Base-by-base conservation (phyloP, 2,888 invertebrate genomes). In the Chelonus formosanus region DNA sequence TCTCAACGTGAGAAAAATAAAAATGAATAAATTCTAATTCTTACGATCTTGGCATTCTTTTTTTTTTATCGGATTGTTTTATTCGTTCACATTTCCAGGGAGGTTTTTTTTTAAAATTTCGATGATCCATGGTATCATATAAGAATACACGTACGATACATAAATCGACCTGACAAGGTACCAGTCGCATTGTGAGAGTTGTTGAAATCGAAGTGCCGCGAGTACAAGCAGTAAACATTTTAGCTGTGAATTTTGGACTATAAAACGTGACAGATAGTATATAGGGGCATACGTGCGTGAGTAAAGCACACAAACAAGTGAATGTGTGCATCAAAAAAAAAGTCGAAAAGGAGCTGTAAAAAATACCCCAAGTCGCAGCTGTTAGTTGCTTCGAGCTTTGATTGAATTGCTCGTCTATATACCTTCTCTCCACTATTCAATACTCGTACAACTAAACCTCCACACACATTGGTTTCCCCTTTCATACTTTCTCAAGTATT, bases 361-460 rank as follows among this genome's bases (percentile, higher is more conserved):
- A 71, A 63, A 69, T 63, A 63, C 54, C 65, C 47, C 32, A 52
- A 67, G 69, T 76, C 83, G 81, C 82, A 81, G 81, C 80, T 83
- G 81, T 73, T 80, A 71, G 73, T 69, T 72, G 76, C 77, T 76
- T 69, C 71, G 73, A 72, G 73, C 76, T 77, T 78, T 78, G 81
- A 83, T 83, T 81, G 81, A 83, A 83, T 82, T 79, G 81, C 80
- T 76, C 77, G 74, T 73, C 70, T 73, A 67, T 70, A 71, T 74
- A 64, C 60, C 62, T 67, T 66, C 69, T 70, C 70, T 60, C 67
- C 62, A 66, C 65, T 61, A 48, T 61, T 52, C 8, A 65, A 63
- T 64, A 61, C 65, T 60, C 57, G 40, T 34, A 53, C 35, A 47
- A 63, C 56, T 63, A 55, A 32, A 52, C 68, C 61, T 63, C 64